Base-by-base conservation (phyloP, 2,888 invertebrate genomes). In the Thera britannica region DNA sequence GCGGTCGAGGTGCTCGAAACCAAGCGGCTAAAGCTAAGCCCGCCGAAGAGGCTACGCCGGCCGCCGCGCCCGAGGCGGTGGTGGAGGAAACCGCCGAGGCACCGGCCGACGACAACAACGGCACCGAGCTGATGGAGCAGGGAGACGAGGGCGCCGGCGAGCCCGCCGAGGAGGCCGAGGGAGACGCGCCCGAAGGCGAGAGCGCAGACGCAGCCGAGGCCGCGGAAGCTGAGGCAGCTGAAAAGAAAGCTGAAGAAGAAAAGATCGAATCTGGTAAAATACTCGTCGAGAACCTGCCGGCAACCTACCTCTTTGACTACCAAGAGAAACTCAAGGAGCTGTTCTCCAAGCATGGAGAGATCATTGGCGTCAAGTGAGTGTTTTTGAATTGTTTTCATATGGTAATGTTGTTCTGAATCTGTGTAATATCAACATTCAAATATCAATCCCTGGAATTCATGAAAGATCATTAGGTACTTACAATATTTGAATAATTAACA, bases 221-320 rank as follows among this genome's bases (percentile, higher is more conserved):
- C 65, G 82, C 82, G 58, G 88, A 86, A 58, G 73, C 76, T 8
- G 52, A 52, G 36, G 41, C 55, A 36, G 81, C 78, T 2, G 92
- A 90, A 62, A 90, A 89, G 35, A 85, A 84, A 64, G 65, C 58
- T 3, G 88, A 90, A 71, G 91, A 92, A 74, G 90, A 91, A 51
- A 91, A 93, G 79, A 88, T 92, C 65, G 93, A 93, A 81, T 85
- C 93, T 82, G 93, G 93, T 86, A 93, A 93, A 90, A 82, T 93
- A 77, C 88, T 93, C 12, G 88, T 93, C 48, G 93, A 93, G 81
- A 92, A 93, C 79, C 87, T 93, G 68, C 93, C 93, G 9, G 85
- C 90, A 46, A 91, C 86, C 83, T 93, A 84, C 80, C 88, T 93
- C 74, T 93, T 93, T 75, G 91, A 92, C 79, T 93, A 93, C 78